These are phyloP conservation scores for Forbesichthys agassizii DNA, from an alignment of 2,113 vertebrate genomes.

Conservation along the genomic window DNA sequence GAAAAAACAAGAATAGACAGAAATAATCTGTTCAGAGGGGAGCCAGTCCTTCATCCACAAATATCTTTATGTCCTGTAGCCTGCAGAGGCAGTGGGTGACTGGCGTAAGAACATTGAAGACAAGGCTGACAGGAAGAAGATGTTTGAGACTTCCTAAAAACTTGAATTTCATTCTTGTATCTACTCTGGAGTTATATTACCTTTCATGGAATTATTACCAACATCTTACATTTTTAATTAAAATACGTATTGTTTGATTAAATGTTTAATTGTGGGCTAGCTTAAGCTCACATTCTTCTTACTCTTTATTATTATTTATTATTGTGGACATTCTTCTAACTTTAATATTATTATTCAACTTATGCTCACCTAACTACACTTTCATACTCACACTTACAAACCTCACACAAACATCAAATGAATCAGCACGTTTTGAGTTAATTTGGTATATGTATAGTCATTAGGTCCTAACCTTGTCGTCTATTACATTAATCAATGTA, in stretches of 20 bases:
- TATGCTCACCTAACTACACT: too few species aligned
- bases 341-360: too few species aligned
- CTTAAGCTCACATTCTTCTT: too few species aligned
- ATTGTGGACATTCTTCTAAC: too few species aligned
- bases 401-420: too few species aligned
- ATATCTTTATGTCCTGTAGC: conserved; percentile 4
- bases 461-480: too few species aligned
- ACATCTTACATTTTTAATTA: not conserved
- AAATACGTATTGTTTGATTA: conserved; percentile 9
- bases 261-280: not conserved
- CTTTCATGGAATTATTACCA: not conserved
- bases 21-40: not conserved
- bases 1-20: too few species aligned
- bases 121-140: conserved; percentile 87
- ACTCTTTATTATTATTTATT: too few species aligned
- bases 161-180: not conserved
- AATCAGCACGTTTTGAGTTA: too few species aligned
- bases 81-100: conserved; percentile 74
- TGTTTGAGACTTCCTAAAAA: conserved; percentile 66
- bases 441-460: too few species aligned
- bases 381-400: too few species aligned
- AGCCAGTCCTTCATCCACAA: not conserved
- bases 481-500: too few species aligned
- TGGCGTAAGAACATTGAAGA: conserved; percentile 89
- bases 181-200: not conserved